Conservation (phyloP, 2,797 vertebrate species). For the Fratercula arctica region DNA sequence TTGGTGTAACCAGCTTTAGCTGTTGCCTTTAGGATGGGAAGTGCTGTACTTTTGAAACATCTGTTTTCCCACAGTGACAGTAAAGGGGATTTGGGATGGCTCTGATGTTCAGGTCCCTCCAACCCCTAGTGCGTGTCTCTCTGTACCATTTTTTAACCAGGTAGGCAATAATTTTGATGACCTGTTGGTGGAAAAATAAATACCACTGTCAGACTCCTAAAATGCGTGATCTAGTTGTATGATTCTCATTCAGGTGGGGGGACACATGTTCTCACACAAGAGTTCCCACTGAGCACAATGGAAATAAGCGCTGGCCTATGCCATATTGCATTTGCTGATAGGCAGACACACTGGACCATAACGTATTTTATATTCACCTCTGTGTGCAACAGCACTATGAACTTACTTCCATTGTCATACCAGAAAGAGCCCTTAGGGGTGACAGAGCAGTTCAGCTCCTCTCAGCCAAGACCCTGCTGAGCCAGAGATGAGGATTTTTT, state of each 20-base stretch:
- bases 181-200: not conserved
- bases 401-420: not conserved
- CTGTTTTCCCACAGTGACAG: not conserved
- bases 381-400: not conserved
- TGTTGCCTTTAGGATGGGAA: not conserved
- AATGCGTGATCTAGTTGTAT: not conserved
- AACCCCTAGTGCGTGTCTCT: not conserved
- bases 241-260: not conserved
- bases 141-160: not conserved
- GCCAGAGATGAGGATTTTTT: not conserved
- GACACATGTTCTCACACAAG: not conserved
- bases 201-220: not conserved
- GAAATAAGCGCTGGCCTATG: not conserved
- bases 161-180: not conserved
- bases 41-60: not conserved
- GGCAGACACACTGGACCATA: not conserved
- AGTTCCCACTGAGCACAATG: not conserved
- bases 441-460: not conserved
- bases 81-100: not conserved
- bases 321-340: not conserved
- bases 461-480: slow-evolving; percentile 2
- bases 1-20: not conserved
- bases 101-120: not conserved
- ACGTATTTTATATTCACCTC: not conserved
- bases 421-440: not conserved